These are phyloP conservation scores for Allophyes oxyacanthae DNA, from an alignment of 2,888 invertebrate species.

Conservation along the genomic window DNA sequence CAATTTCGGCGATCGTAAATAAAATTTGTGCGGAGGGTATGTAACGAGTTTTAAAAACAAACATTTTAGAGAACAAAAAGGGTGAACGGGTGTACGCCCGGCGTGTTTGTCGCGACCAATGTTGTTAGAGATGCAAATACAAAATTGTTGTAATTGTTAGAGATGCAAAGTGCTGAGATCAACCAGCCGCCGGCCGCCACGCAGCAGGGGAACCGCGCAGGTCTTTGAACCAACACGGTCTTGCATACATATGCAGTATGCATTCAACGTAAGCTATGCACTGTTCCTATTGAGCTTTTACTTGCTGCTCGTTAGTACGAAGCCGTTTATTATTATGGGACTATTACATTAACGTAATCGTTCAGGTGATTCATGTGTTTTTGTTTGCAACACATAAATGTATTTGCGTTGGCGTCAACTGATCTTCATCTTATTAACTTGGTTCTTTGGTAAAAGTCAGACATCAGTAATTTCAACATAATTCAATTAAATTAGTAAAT, in stretches of 20 bases:
- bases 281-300: conserved; percentile 44
- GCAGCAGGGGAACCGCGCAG: conserved; percentile 64
- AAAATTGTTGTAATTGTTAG: conserved; percentile 86
- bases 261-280: conserved; percentile 17
- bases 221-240: conserved; percentile 69
- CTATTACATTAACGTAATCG: conserved; percentile 44
- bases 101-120: conserved; percentile 79
- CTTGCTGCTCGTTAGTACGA: conserved; percentile 48
- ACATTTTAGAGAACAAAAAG: conserved; percentile 81
- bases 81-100: conserved; percentile 76
- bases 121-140: conserved; percentile 74
- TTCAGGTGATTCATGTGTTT: conserved; percentile 43
- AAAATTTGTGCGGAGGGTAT: conserved; percentile 78
- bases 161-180: conserved; percentile 83
- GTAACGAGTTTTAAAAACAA: conserved; percentile 84
- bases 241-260: conserved; percentile 30
- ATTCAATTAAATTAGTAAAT: conserved; percentile 4
- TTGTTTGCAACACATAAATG: conserved; percentile 8
- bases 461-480: conserved; percentile 9
- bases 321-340: conserved; percentile 46
- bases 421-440: conserved; percentile 21
- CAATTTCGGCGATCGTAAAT: conserved; percentile 81
- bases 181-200: conserved; percentile 68
- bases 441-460: conserved; percentile 9
- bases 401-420: conserved; percentile 41